These are phyloP conservation scores for Entelurus aequoreus DNA, from an alignment of 2,113 vertebrate genomes.

Conservation along the genomic window DNA sequence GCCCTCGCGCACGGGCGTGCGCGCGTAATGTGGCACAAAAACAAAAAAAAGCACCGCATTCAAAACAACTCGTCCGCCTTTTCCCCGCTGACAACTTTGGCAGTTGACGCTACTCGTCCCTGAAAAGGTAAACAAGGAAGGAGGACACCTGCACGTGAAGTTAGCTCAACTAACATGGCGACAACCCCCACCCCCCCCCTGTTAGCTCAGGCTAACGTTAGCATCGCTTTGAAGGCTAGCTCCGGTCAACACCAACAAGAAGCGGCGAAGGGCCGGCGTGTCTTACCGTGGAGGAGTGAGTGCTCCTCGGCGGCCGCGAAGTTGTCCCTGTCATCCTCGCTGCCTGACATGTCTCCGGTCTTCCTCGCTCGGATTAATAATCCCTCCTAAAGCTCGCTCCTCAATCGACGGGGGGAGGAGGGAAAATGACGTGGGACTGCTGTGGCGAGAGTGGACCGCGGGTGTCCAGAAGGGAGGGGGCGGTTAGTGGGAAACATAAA, in stretches of 20 bases:
- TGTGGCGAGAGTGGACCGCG: constrained; percentile 56
- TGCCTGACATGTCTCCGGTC: constrained; percentile 66
- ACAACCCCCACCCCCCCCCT: constrained; percentile 16
- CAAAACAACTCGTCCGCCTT: constrained; percentile 38
- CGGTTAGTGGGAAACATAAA: constrained; percentile 13
- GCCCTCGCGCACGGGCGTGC: constrained; percentile 10
- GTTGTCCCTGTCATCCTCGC: constrained; percentile 74
- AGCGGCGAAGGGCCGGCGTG: neutral
- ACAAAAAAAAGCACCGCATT: neutral
- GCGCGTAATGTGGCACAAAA: constrained; percentile 16
- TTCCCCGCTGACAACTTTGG: constrained; percentile 48
- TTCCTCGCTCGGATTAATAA: constrained; percentile 54
- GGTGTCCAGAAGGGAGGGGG: constrained; percentile 63
- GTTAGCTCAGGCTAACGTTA: constrained; percentile 59
- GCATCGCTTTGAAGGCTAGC: constrained; percentile 45
- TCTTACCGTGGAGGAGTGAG: constrained; percentile 63
- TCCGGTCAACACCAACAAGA: constrained; percentile 15
- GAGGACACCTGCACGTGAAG: constrained; percentile 37
- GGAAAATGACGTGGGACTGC: constrained; percentile 70
- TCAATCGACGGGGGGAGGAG: constrained; percentile 68
- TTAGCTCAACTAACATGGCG: constrained; percentile 58
- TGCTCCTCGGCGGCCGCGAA: constrained; percentile 58
- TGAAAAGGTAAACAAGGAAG: constrained; percentile 2
- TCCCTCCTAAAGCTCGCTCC: constrained; percentile 61
- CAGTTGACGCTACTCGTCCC: constrained; percentile 25